phyloP scores from a whole-genome alignment of 1,140 invertebrate genomes.

The Drosophila lowei region DNA sequence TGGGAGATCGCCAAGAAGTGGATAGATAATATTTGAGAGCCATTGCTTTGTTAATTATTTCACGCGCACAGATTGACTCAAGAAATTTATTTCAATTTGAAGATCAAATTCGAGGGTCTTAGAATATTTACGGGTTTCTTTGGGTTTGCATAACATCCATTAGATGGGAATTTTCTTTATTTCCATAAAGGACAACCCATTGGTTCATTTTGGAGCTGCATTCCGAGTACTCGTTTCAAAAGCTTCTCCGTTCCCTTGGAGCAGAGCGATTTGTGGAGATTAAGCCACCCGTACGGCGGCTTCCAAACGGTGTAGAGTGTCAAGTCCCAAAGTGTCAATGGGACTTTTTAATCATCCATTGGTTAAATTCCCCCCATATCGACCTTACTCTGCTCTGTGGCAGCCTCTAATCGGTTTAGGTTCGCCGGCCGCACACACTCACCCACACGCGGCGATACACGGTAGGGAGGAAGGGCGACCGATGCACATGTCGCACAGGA shows the following conservation, averaged over 20 bases:
- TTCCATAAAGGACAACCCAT: neutral
- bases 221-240: neutral
- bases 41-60: slow-evolving; percentile 27
- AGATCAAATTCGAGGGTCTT: too few species aligned
- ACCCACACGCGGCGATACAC: slow-evolving; percentile 26
- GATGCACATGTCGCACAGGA: slow-evolving; percentile 31
- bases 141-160: too few species aligned
- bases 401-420: slow-evolving; percentile 35
- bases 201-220: too few species aligned
- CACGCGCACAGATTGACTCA: slow-evolving; percentile 23
- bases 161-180: too few species aligned
- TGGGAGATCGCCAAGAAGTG: slow-evolving; percentile 37
- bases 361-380: neutral
- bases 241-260: too few species aligned
- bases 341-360: slow-evolving; percentile 25
- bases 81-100: slow-evolving; percentile 13
- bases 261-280: too few species aligned
- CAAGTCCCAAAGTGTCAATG: slow-evolving; percentile 6
- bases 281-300: too few species aligned
- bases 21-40: slow-evolving; percentile 45
- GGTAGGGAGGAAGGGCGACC: slow-evolving; percentile 13
- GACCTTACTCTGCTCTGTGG: slow-evolving; percentile 14
- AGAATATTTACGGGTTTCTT: too few species aligned
- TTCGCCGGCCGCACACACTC: neutral
- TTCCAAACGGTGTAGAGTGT: slow-evolving; percentile 13